Evolutionary conservation across 2,888 invertebrate species (phyloP), one percentile per base, ranked within the genome.

Genomic region (Aethes cnicana): DNA sequence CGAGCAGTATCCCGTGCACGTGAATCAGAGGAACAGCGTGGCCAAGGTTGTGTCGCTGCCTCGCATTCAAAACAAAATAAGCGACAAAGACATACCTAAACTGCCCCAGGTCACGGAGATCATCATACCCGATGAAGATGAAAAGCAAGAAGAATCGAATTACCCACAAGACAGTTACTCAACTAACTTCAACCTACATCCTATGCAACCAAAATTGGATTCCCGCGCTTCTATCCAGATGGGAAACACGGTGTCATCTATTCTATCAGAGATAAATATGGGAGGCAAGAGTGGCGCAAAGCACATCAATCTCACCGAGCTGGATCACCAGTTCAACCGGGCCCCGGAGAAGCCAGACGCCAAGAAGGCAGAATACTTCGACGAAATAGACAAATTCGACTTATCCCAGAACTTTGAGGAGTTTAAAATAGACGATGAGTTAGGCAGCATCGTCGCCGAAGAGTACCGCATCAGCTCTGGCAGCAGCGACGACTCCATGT

Each of bases 331-430:
- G 66, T 90, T 86, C 59, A 87, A 81, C 54, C 79, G 81, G 25
- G 76, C 65, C 17, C 65, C 75, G 2, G 81, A 80, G 39, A 84
- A 79, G 56, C 71, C 74, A 21, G 88, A 86, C 60, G 53, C 80
- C 41, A 80, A 84, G 42, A 88, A 89, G 68, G 78, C 81, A 9
- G 85, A 88, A 64, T 89, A 88, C 64, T 84, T 88, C 54, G 90
- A 90, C 54, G 88, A 90, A 60, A 90, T 90, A 63, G 91, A 91
- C 70, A 92, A 92, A 64, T 93, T 92, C 68, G 93, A 94, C 70
- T 90, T 94, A 66, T 92, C 93, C 56, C 94, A 94, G 73, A 94
- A 94, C 77, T 95, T 95, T 69, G 95, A 95, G 70, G 95, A 95
- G 72, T 95, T 95, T 74, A 94, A 94, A 70, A 88, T 95, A 64